Evolutionary conservation across 2,113 vertebrate species (phyloP).

Genomic region (Corvus hawaiiensis): DNA sequence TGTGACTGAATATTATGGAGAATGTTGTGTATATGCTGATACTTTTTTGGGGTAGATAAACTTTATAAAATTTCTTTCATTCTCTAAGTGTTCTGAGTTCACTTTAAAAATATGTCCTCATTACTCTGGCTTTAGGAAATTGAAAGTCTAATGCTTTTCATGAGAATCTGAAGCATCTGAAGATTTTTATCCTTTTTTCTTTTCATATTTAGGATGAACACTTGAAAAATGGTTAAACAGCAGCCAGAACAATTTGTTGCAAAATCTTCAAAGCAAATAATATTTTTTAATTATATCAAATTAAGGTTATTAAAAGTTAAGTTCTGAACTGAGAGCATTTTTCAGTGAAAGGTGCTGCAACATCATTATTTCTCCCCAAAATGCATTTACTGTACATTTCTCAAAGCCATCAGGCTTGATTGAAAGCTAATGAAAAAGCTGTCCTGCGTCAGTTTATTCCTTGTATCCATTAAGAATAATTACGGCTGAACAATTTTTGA

Average conservation of each 20-base stretch:
- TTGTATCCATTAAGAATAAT: conserved; percentile 99
- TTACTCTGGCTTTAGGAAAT: neutral
- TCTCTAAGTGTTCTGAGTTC: neutral
- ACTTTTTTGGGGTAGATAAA: neutral
- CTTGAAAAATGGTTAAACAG: conserved; percentile 70
- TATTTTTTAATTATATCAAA: conserved; percentile 81
- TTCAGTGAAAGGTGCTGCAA: conserved; percentile 81
- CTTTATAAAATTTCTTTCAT: neutral
- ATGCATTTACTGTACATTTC: conserved; percentile 90
- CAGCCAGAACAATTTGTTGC: conserved; percentile 64
- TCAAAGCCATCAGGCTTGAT: conserved; percentile 94
- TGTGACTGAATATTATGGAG: neutral
- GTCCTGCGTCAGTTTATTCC: conserved; percentile 97
- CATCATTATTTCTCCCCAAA: conserved; percentile 93
- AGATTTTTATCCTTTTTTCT: neutral
- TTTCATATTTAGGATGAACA: neutral
- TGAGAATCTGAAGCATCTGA: neutral
- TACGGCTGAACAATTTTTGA: conserved; percentile 99
- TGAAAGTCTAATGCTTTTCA: neutral
- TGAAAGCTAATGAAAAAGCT: conserved; percentile 99
- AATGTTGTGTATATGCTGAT: neutral
- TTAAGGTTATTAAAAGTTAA: conserved; percentile 83
- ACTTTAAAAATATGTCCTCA: neutral
- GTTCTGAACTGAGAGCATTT: conserved; percentile 79
- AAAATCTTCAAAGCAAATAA: conserved; percentile 74